These are phyloP conservation scores for Asobara japonica DNA, from an alignment of 1,140 invertebrate genomes.

Conservation along the genomic window DNA sequence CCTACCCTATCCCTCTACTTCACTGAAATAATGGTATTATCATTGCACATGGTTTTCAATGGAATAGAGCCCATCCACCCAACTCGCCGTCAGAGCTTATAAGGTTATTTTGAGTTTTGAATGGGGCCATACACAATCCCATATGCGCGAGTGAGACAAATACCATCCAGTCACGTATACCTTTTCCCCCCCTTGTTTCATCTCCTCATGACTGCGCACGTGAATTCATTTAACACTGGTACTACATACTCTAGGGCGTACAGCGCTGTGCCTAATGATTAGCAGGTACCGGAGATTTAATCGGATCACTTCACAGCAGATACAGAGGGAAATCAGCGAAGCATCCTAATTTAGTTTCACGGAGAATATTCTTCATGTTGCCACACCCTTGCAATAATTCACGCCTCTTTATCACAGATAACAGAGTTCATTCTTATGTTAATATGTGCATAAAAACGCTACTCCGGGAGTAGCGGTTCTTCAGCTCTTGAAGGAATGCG, in stretches of 20 bases:
- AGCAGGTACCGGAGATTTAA: slow-evolving; percentile 13
- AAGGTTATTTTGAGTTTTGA: slow-evolving; percentile 25
- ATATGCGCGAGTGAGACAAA: neutral
- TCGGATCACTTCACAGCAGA: neutral
- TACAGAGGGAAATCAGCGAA: neutral
- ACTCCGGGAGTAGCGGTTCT: too few relatives aligned
- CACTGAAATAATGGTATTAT: slow-evolving; percentile 36
- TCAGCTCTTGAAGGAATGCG: too few relatives aligned
- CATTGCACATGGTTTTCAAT: slow-evolving; percentile 29
- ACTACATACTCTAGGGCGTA: neutral
- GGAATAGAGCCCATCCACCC: neutral
- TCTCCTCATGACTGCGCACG: slow-evolving; percentile 13
- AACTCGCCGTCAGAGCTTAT: neutral
- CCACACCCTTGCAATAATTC: too few relatives aligned
- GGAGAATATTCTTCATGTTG: too few relatives aligned
- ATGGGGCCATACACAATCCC: neutral
- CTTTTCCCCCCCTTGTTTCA: neutral
- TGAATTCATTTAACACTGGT: slow-evolving; percentile 17
- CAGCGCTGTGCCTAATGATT: slow-evolving; percentile 18
- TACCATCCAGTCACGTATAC: neutral
- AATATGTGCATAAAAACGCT: too few relatives aligned
- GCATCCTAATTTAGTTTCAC: neutral
- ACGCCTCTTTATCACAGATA: too few relatives aligned
- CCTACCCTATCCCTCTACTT: neutral
- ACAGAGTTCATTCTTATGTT: too few relatives aligned